These are phyloP conservation scores for Aplochiton taeniatus DNA, from an alignment of 2,797 vertebrate species.

Conservation along the genomic window DNA sequence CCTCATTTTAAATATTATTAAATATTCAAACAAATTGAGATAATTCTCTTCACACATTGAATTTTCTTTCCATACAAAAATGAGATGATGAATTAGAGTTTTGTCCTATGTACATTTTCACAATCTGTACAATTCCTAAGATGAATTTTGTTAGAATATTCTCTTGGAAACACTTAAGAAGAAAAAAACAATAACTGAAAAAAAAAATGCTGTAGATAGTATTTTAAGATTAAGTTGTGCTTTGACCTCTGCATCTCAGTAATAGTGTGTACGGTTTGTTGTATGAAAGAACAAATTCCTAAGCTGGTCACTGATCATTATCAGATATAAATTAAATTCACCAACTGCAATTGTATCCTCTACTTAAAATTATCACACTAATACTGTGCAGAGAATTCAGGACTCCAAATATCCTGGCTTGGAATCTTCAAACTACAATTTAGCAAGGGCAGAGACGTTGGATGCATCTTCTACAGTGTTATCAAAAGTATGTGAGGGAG, in stretches of 20 bases:
- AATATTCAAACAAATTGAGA: conserved; percentile 80
- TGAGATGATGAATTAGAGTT: conserved; percentile 69
- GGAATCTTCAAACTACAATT: conserved; percentile 62
- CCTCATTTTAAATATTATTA: conserved; percentile 79
- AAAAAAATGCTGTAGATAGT: conserved; percentile 56
- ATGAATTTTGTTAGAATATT: conserved; percentile 45
- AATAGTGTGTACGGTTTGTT: conserved; percentile 32
- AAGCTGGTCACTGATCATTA: conserved; percentile 40
- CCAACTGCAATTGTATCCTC: conserved; percentile 27
- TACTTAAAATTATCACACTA: conserved; percentile 43
- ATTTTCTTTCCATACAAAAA: conserved; percentile 81
- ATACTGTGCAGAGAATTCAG: conserved; percentile 43
- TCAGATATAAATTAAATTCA: conserved; percentile 46
- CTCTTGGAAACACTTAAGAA: conserved; percentile 64
- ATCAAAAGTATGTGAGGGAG: conserved; percentile 79
- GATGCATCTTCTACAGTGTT: conserved; percentile 22
- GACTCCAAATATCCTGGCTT: conserved; percentile 60
- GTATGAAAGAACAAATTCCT: conserved; percentile 36
- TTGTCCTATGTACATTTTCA: conserved; percentile 79
- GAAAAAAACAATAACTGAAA: conserved; percentile 51
- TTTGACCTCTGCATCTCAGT: conserved; percentile 50
- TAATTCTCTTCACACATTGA: conserved; percentile 78
- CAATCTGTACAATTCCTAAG: conserved; percentile 78
- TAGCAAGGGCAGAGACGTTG: conserved; percentile 32
- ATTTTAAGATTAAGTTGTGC: conserved; percentile 55